Conservation (phyloP, 2,888 invertebrate genomes). For the Ormyrus thymus region DNA sequence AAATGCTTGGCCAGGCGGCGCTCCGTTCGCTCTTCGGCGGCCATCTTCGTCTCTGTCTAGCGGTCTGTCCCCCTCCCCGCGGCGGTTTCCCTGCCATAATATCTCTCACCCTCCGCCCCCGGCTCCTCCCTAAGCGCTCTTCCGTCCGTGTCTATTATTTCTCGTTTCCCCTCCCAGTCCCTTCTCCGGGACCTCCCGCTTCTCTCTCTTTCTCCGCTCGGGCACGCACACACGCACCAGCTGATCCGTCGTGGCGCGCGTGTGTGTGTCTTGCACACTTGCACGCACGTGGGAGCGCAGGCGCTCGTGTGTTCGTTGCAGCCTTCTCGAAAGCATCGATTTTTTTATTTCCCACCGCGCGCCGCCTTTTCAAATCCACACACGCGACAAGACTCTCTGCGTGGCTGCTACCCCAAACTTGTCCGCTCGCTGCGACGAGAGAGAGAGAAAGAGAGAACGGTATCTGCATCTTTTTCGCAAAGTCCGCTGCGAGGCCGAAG, state of each 20-base stretch:
- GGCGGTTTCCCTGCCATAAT: slow-evolving; percentile 32
- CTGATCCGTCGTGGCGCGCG: background rate
- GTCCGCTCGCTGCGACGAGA: too few species aligned
- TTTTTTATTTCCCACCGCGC: slow-evolving; percentile 37
- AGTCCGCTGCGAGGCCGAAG: background rate
- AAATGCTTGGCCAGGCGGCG: slow-evolving; percentile 71
- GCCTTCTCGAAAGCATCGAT: slow-evolving; percentile 62
- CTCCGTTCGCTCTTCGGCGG: slow-evolving; percentile 64
- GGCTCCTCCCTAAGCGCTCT: slow-evolving; percentile 50
- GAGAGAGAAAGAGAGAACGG: slow-evolving; percentile 2
- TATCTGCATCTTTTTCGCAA: background rate
- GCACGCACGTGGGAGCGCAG: background rate
- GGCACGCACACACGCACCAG: background rate
- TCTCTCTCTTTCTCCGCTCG: background rate
- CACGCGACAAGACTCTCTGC: background rate
- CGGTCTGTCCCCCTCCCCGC: background rate
- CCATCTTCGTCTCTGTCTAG: slow-evolving; percentile 65
- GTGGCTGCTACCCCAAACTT: background rate
- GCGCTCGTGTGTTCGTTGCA: slow-evolving; percentile 28
- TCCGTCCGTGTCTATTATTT: slow-evolving; percentile 53
- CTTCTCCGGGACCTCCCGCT: background rate
- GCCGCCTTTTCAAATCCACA: background rate
- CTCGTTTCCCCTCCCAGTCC: slow-evolving; percentile 26
- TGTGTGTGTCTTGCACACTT: background rate
- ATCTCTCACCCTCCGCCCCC: slow-evolving; percentile 33